Conservation (phyloP, 2,888 invertebrate species). For the Ametastegia equiseti region DNA sequence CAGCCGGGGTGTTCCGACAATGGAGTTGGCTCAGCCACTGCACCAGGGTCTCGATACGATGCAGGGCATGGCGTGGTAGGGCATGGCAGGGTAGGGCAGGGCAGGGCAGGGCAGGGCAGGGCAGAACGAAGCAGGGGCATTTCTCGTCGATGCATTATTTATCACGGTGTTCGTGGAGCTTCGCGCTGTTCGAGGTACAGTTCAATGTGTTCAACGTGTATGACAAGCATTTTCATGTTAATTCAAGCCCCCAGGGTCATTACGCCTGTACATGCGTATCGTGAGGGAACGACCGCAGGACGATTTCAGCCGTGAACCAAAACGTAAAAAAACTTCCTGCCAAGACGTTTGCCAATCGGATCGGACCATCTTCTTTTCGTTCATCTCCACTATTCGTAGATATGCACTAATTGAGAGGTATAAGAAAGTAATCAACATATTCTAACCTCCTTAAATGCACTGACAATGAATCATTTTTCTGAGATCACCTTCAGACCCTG, state of each 20-base stretch:
- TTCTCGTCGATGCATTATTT: conserved; percentile 68
- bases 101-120: neutral
- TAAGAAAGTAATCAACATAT: too few species aligned
- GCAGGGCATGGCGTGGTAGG: neutral
- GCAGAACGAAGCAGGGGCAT: conserved; percentile 53
- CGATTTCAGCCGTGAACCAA: conserved; percentile 35
- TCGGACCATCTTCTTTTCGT: neutral
- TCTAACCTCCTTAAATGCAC: too few species aligned
- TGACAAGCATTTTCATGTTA: conserved; percentile 70
- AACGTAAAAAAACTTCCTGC: neutral
- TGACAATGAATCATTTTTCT: too few species aligned
- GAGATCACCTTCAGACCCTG: too few species aligned
- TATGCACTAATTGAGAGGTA: neutral
- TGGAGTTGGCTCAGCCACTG: conserved; percentile 49
- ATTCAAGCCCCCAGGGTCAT: conserved; percentile 62
- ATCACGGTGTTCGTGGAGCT: conserved; percentile 58
- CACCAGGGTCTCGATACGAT: conserved; percentile 37
- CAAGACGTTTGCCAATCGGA: neutral
- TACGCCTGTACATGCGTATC: conserved; percentile 60
- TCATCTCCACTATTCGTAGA: neutral
- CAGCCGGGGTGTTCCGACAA: conserved; percentile 55
- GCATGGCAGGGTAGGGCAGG: neutral
- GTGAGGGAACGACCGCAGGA: conserved; percentile 15
- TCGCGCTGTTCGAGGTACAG: conserved; percentile 22
- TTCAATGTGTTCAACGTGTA: conserved; percentile 54